phyloP scores from a whole-genome alignment of 2,888 invertebrate species.

The Crepidodera aurea region DNA sequence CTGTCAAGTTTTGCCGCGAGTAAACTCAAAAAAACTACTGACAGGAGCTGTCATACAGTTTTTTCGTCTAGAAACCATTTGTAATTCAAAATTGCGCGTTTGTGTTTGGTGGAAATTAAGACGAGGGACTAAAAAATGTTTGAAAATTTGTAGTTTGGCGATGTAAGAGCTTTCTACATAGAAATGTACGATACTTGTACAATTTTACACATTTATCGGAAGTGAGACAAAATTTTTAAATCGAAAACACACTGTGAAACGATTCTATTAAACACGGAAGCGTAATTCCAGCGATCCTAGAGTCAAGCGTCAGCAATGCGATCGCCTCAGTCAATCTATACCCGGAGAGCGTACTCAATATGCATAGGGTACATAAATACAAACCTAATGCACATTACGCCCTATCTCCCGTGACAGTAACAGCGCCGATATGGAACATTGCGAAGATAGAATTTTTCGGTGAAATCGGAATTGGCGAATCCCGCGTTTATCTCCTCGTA shows the following conservation, averaged over 20 bases:
- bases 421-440: constrained; percentile 18
- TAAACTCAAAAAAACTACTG: no score
- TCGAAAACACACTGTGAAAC: constrained; percentile 2
- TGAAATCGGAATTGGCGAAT: constrained; percentile 18
- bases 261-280: constrained; percentile 14
- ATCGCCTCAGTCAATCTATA: constrained; percentile 23
- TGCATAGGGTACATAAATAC: constrained; percentile 30
- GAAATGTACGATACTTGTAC: no score
- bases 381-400: constrained; percentile 23
- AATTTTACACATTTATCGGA: no score
- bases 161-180: no score
- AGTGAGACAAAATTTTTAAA: not conserved
- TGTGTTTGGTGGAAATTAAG: no score
- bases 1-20: no score
- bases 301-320: not conserved
- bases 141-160: no score
- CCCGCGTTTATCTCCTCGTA: constrained; percentile 16
- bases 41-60: no score
- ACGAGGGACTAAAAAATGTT: no score
- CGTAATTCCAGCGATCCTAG: constrained; percentile 10
- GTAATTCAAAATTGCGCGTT: no score
- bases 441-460: constrained; percentile 23
- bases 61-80: no score
- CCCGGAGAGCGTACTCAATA: constrained; percentile 24
- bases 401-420: constrained; percentile 26